These are phyloP conservation scores for Nettapus auritus DNA, from an alignment of 2,113 vertebrate genomes.

Conservation along the genomic window DNA sequence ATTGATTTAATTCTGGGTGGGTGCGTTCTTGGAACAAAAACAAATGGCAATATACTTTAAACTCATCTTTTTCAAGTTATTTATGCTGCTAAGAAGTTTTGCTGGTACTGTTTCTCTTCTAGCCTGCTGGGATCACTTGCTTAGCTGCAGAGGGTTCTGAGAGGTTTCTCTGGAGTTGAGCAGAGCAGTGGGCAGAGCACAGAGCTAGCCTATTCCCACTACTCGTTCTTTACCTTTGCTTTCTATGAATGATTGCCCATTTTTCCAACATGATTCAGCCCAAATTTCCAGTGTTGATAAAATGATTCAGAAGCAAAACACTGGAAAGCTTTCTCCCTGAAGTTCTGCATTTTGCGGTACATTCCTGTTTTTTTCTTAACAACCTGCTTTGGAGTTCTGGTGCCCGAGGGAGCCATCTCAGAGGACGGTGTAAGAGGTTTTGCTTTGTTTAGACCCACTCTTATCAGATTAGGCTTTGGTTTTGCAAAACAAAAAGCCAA, in stretches of 20 bases:
- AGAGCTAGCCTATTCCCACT: not conserved
- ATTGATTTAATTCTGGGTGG: not conserved
- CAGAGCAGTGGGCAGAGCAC: not conserved
- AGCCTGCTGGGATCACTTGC: not conserved
- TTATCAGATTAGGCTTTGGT: not conserved
- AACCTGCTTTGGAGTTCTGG: not conserved
- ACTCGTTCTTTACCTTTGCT: not conserved
- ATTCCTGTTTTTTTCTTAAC: not conserved
- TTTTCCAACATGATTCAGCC: not conserved
- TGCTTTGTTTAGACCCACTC: not conserved
- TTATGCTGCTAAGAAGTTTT: not conserved
- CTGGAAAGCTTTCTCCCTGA: not conserved
- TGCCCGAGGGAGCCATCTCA: not conserved
- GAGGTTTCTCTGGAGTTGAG: not conserved
- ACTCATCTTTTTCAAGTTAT: not conserved
- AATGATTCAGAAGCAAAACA: not conserved
- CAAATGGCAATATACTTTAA: not conserved
- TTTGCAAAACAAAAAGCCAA: slow-evolving; percentile 1
- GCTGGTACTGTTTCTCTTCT: not conserved
- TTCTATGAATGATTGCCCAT: not conserved
- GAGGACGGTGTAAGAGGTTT: not conserved
- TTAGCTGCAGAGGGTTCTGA: not conserved
- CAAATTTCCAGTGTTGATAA: not conserved
- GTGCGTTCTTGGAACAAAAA: not conserved
- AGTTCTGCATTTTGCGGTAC: not conserved